These are phyloP conservation scores for Ptilorrhoa leucosticta DNA, from an alignment of 2,113 vertebrate species.

Conservation along the genomic window DNA sequence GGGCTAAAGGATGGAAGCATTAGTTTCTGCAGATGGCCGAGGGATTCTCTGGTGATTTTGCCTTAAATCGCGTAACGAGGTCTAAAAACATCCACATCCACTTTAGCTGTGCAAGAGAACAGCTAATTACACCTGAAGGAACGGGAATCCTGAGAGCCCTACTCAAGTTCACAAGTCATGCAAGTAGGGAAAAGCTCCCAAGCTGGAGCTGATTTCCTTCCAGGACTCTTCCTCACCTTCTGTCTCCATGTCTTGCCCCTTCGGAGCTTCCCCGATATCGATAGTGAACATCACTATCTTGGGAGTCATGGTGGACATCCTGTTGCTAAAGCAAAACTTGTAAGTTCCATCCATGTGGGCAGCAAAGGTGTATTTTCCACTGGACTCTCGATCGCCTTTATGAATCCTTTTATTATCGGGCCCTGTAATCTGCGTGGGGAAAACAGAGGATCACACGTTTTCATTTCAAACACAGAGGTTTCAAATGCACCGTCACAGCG, in stretches of 20 bases:
- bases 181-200: background rate
- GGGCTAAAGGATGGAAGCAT: conserved; percentile 3
- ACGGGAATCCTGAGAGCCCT: background rate
- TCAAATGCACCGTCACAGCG: background rate
- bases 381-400: conserved; percentile 97
- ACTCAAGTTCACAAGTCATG: background rate
- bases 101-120: background rate
- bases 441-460: background rate
- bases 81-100: background rate
- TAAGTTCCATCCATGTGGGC: conserved; percentile 98
- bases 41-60: background rate
- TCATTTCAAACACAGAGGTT: background rate
- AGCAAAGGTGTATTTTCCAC: conserved; percentile 96
- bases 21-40: background rate
- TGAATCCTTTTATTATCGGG: conserved; percentile 96
- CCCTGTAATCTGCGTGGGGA: conserved; percentile 85
- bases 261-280: conserved; percentile 95
- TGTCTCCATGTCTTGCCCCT: conserved; percentile 96
- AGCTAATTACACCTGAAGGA: background rate
- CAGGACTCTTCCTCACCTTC: conserved; percentile 81
- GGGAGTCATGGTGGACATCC: conserved; percentile 99
- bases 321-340: conserved; percentile 98
- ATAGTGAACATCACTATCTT: conserved; percentile 99
- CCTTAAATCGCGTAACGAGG: background rate
- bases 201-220: background rate